Conservation (phyloP, 2,113 vertebrate species). For the Corydoras sp. region DNA sequence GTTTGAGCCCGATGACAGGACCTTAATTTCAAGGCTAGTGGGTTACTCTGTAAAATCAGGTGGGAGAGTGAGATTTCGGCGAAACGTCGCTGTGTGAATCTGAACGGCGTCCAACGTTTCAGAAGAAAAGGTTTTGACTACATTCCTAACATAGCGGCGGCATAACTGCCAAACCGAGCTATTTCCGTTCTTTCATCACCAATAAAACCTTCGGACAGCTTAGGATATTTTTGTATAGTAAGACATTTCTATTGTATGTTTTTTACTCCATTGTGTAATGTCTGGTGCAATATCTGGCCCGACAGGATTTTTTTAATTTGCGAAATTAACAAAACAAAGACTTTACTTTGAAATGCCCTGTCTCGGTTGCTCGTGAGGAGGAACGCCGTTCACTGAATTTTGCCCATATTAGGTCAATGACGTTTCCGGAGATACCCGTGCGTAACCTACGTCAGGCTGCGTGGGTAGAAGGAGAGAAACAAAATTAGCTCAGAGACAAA, state of each 20-base stretch:
- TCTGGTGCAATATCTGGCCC: too few relatives aligned
- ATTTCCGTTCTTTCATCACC: background rate
- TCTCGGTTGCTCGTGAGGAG: background rate
- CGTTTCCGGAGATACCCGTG: constrained; percentile 41
- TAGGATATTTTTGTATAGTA: too few relatives aligned
- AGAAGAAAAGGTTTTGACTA: constrained; percentile 9
- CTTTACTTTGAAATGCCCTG: background rate
- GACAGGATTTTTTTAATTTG: too few relatives aligned
- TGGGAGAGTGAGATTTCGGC: background rate
- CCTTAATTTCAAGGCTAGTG: too few relatives aligned
- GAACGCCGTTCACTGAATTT: constrained; percentile 2
- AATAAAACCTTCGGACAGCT: background rate
- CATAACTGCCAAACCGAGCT: constrained; percentile 2
- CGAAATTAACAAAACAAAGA: too few relatives aligned
- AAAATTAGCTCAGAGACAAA: constrained; percentile 29
- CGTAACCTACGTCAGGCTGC: constrained; percentile 28
- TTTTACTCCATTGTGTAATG: too few relatives aligned
- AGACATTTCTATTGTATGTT: too few relatives aligned
- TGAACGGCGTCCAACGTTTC: background rate
- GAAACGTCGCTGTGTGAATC: background rate
- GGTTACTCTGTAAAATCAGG: too few relatives aligned
- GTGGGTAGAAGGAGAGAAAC: constrained; percentile 23
- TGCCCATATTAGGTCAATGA: constrained; percentile 44
- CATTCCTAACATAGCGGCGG: constrained; percentile 33
- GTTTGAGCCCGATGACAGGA: too few relatives aligned